These are phyloP conservation scores for Nephotettix cincticeps DNA, from an alignment of 1,140 invertebrate species.

Conservation along the genomic window DNA sequence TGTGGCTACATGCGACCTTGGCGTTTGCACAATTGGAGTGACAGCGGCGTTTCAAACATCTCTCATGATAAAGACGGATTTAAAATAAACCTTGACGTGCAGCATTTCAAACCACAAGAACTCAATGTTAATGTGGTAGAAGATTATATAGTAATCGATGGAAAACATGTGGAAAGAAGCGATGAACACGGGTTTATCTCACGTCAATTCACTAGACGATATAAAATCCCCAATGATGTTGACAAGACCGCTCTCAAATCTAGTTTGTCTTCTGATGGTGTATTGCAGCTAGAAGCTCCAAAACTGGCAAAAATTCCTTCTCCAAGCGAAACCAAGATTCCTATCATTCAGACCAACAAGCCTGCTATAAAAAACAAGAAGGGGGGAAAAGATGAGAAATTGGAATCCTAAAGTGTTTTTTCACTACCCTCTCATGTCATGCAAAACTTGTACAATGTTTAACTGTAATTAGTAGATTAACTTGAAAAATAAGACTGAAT, in stretches of 20 bases:
- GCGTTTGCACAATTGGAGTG: not conserved
- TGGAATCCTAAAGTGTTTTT: not conserved
- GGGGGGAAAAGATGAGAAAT: conserved; percentile 2
- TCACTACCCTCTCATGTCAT: too few species aligned
- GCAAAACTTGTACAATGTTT: too few species aligned
- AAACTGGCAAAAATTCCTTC: conserved; percentile 43
- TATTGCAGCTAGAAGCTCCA: conserved; percentile 60
- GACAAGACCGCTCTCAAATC: conserved; percentile 59
- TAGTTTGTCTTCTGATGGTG: conserved; percentile 61
- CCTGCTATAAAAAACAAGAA: conserved; percentile 29
- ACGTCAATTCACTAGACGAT: conserved; percentile 63
- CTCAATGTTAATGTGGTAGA: conserved; percentile 68
- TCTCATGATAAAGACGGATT: conserved; percentile 33
- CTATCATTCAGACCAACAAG: conserved; percentile 30
- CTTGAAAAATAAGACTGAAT: too few species aligned
- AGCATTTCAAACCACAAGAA: conserved; percentile 79
- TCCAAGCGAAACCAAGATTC: conserved; percentile 20
- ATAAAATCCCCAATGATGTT: conserved; percentile 60
- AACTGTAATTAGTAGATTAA: too few species aligned
- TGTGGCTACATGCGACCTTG: conserved; percentile 32
- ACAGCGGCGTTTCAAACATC: conserved; percentile 34
- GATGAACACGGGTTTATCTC: conserved; percentile 64
- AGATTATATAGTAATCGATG: conserved; percentile 65
- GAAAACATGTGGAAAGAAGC: conserved; percentile 65
- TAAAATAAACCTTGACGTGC: conserved; percentile 66